Evolutionary conservation across 1,140 invertebrate species (phyloP), one percentile per base, ranked within the genome.

Genomic region (Brachionus asplanchnoidis): DNA sequence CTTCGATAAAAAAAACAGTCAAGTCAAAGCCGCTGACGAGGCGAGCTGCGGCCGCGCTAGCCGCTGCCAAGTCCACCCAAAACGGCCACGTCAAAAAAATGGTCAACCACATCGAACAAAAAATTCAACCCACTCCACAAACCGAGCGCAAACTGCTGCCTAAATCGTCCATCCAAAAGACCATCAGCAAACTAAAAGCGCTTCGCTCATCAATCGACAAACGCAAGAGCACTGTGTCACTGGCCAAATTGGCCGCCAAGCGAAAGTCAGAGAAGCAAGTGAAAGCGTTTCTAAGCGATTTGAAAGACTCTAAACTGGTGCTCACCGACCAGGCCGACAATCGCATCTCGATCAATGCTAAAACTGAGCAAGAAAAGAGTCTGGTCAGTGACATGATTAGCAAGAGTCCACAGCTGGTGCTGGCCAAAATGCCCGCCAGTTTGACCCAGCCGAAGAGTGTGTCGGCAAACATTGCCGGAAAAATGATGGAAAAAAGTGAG

Each of bases 251-350:
- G 23, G 44, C 40, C 11, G 20, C 12, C 0, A 77, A 77, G 42
- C 7, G 73, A 77, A 77, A 77, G 42, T 77, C 73, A 26, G 73
- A 53, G 32, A 77, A 77, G 23, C 73, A 50, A 26, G 73, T 77
- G 3, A 77, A 77, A 77, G 73, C 73, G 6, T 77, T 77, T 77
- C 26, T 77, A 9, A 77, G 12, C 17, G 42, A 77, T 77, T 11
- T 77, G 26, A 77, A 77, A 26, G 14, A 75, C 9, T 9, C 17
- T 0, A 77, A 77, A 4, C 8, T 50, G 12, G 20, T 77, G 3
- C 14, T 77, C 0, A 50, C 42, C 23, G 73, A 53, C 17, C 5
- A 77, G 12, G 17, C 2, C 12, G 32, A 53, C 20, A 53, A 53
- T 50, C 20, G 44, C 12, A 50, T 77, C 3, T 50, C 40, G 20